Evolutionary conservation across 1,140 invertebrate genomes (phyloP).

Genomic region (Brachionus rubens): DNA sequence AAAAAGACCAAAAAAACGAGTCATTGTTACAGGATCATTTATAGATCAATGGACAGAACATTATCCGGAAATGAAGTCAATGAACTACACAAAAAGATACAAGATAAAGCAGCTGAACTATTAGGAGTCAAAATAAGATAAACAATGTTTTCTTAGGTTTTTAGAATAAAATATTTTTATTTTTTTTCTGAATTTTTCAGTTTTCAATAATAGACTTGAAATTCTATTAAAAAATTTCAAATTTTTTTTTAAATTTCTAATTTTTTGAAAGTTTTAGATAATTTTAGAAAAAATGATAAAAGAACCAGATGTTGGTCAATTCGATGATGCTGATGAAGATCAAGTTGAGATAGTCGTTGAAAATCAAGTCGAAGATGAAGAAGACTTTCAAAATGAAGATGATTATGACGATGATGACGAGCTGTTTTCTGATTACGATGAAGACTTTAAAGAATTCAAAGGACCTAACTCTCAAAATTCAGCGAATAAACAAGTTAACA

Average conservation of each 20-base stretch:
- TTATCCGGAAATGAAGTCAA: slow-evolving; percentile 84
- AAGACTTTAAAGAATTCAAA: background rate
- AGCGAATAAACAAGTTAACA: background rate
- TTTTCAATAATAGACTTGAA: slow-evolving; percentile 6
- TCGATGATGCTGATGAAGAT: slow-evolving; percentile 39
- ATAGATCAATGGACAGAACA: slow-evolving; percentile 85
- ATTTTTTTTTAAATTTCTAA: background rate
- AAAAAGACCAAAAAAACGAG: slow-evolving; percentile 77
- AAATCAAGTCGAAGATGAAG: background rate
- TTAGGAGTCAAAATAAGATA: slow-evolving; percentile 67
- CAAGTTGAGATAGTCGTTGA: background rate
- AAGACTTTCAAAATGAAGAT: background rate
- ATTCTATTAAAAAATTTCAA: background rate
- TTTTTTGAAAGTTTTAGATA: background rate
- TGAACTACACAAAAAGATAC: slow-evolving; percentile 75
- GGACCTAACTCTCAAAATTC: slow-evolving; percentile 43
- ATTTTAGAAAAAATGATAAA: background rate
- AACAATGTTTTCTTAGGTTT: slow-evolving; percentile 11
- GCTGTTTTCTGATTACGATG: slow-evolving; percentile 24
- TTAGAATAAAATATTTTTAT: background rate
- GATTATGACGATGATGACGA: slow-evolving; percentile 22
- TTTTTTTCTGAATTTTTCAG: background rate
- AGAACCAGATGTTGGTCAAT: background rate
- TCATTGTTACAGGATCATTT: slow-evolving; percentile 86
- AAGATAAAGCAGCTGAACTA: slow-evolving; percentile 63